A percentile compares a stretch with the other conserved stretches of the same genome.
These are phyloP conservation scores for Leptopilina myrica DNA, from an alignment of 2,888 invertebrate species.

Conservation along the genomic window DNA sequence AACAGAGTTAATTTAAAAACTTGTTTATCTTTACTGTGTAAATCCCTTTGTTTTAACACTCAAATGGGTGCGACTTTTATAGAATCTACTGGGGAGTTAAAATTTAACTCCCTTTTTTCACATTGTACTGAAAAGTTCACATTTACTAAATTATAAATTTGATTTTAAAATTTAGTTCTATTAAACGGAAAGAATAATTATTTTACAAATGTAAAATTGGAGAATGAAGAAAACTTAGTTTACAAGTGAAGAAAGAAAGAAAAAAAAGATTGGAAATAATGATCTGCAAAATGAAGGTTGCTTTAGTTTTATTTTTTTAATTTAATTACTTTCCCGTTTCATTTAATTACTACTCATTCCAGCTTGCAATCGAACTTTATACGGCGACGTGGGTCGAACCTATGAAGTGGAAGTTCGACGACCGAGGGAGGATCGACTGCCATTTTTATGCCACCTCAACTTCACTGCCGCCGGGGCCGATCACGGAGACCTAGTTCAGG, in stretches of 20 bases:
- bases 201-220: too few relatives aligned
- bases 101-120: too few relatives aligned
- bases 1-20: too few relatives aligned
- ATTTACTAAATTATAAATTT: too few relatives aligned
- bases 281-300: not conserved
- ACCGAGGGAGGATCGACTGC: conserved; percentile 85
- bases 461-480: conserved; percentile 88
- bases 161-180: too few relatives aligned
- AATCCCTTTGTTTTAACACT: too few relatives aligned
- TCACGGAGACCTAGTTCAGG: conserved; percentile 90
- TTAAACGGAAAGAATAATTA: too few relatives aligned
- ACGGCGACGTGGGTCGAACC: conserved; percentile 88
- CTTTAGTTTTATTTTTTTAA: conserved; percentile 29
- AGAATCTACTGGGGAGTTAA: too few relatives aligned
- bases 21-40: too few relatives aligned
- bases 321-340: conserved; percentile 55
- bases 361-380: conserved; percentile 91
- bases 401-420: conserved; percentile 88
- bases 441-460: conserved; percentile 89
- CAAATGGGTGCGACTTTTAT: too few relatives aligned
- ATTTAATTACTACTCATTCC: conserved; percentile 68
- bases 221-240: not conserved
- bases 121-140: too few relatives aligned
- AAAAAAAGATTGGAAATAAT: not conserved
- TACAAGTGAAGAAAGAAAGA: not conserved